Base-by-base conservation (phyloP, 2,797 vertebrate species). In the Pseudochaenichthys georgianus region DNA sequence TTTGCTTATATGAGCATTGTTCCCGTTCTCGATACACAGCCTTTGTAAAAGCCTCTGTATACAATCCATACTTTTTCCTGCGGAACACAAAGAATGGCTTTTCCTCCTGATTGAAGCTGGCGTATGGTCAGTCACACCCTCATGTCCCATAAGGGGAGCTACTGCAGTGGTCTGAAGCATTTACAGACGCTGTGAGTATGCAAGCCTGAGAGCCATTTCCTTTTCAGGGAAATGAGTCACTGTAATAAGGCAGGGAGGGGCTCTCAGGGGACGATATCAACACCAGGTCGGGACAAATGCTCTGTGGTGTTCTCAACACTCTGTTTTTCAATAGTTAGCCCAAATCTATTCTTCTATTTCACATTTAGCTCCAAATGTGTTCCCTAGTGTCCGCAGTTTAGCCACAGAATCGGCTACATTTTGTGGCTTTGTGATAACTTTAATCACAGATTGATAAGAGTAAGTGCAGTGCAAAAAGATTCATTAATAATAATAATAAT, bases 151-250 rank as follows among this genome's bases (percentile, higher is more conserved):
- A 85, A 78, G 76, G 69, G 67, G 70, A 81, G 85, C 89, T 91
- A 89, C 83, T 89, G 77, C 77, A 92, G 82, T 67, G 65, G 63
- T 69, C 67, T 84, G 78, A 81, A 76, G 82, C 88, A 88, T 89
- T 94, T 88, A 90, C 91, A 92, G 93, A 93, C 89, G 38, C 73
- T 90, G 83, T 77, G 73, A 88, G 86, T 88, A 84, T 88, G 81
- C 88, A 89, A 73, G 75, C 85, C 86, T 86, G 81, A 91, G 87
- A 92, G 83, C 74, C 85, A 90, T 93, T 94, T 94, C 93, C 90
- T 94, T 92, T 78, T 90, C 85, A 78, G 88, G 90, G 88, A 90
- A 91, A 88, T 94, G 94, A 95, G 82, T 95, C 93, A 94, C 80
- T 80, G 85, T 83, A 90, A 93, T 91, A 86, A 93, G 90, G 84